Conservation (phyloP, 2,888 invertebrate species). For the Microctonus hyperodae region DNA sequence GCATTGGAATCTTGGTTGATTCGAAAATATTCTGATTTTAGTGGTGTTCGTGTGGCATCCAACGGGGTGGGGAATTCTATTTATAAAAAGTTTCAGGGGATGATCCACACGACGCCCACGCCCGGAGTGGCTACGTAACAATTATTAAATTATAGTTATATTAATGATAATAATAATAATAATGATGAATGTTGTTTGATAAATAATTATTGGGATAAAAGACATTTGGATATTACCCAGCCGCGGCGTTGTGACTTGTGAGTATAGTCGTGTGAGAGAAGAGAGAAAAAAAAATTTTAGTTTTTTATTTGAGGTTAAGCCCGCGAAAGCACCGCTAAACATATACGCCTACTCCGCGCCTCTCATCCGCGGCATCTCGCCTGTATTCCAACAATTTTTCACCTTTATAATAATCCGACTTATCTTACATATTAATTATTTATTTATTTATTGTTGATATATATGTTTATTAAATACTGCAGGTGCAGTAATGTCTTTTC, state of each 20-base stretch:
- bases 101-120: slow-evolving; percentile 61
- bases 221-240: slow-evolving; percentile 27
- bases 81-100: slow-evolving; percentile 56
- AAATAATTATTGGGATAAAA: slow-evolving; percentile 35
- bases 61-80: slow-evolving; percentile 56
- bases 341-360: slow-evolving; percentile 26
- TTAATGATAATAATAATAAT: slow-evolving; percentile 47
- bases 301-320: slow-evolving; percentile 43
- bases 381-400: not conserved
- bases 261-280: too few species aligned
- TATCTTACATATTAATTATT: slow-evolving; percentile 28
- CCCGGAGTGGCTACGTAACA: slow-evolving; percentile 56
- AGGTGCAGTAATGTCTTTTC: slow-evolving; percentile 81
- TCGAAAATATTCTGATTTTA: slow-evolving; percentile 59
- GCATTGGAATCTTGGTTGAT: slow-evolving; percentile 46
- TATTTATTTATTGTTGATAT: slow-evolving; percentile 23
- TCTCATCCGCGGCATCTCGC: not conserved
- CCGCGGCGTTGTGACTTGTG: slow-evolving; percentile 22
- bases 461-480: slow-evolving; percentile 25
- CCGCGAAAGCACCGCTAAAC: slow-evolving; percentile 26
- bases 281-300: not conserved
- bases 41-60: slow-evolving; percentile 42
- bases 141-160: slow-evolving; percentile 54
- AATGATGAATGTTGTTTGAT: slow-evolving; percentile 19
- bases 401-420: not conserved